phyloP scores from a whole-genome alignment of 2,888 invertebrate species.

The Drosophila putrida region DNA sequence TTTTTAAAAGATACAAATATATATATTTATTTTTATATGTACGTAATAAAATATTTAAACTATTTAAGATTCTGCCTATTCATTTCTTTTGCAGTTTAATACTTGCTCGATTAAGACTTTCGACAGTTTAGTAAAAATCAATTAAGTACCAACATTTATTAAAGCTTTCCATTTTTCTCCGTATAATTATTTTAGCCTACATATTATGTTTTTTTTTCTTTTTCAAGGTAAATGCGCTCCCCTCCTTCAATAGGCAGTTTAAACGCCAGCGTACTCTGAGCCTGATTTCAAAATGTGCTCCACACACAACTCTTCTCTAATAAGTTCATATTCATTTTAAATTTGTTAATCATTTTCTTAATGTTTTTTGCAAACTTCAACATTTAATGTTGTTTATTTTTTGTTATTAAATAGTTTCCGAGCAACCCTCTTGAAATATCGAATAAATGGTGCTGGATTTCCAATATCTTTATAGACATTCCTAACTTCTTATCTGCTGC shows the following conservation, averaged over 20 bases:
- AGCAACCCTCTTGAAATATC: slow-evolving; percentile 32
- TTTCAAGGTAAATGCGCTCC: slow-evolving; percentile 40
- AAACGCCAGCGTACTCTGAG: slow-evolving; percentile 26
- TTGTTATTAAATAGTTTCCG: slow-evolving; percentile 27
- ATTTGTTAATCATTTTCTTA: slow-evolving; percentile 5
- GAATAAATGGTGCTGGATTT: slow-evolving; percentile 34
- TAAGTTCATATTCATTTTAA: slow-evolving; percentile 3
- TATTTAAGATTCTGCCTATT: slow-evolving; percentile 46
- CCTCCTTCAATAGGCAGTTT: slow-evolving; percentile 18
- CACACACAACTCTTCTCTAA: slow-evolving; percentile 29
- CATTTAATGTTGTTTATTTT: slow-evolving; percentile 46
- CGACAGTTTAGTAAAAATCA: slow-evolving; percentile 65
- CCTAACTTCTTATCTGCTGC: slow-evolving; percentile 16
- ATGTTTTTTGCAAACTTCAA: slow-evolving; percentile 28
- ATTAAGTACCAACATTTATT: slow-evolving; percentile 63
- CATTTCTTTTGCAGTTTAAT: slow-evolving; percentile 43
- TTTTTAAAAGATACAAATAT: slow-evolving; percentile 76
- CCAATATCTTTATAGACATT: slow-evolving; percentile 22
- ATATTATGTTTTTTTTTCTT: slow-evolving; percentile 4
- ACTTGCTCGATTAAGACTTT: slow-evolving; percentile 50
- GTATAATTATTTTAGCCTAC: slow-evolving; percentile 54
- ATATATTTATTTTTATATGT: slow-evolving; percentile 38
- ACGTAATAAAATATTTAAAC: slow-evolving; percentile 67
- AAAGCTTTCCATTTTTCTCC: slow-evolving; percentile 66
- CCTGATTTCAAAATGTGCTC: slow-evolving; percentile 26